Base-by-base conservation (phyloP, 2,888 invertebrate genomes). In the Macropis europaea region DNA sequence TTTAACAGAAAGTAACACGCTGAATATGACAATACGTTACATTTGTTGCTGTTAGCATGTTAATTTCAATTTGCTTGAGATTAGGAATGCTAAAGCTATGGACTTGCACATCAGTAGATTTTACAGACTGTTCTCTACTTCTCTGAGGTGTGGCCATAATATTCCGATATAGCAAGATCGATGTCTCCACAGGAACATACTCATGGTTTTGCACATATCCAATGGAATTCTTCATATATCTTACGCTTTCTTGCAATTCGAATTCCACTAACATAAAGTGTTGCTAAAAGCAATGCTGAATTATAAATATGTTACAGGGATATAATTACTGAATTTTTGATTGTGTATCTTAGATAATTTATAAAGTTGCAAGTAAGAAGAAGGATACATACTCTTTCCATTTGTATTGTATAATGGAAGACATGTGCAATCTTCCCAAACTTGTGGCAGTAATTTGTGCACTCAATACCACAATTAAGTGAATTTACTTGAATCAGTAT, bases 221-320 rank as follows among this genome's bases (percentile, higher is more conserved):
- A 78, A 94, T 92, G 2, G 90, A 89, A 42, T 88, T 83, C n/a
- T 95, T 88, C 0, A 94, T 90, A 26, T 92, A 91, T 13, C 91
- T 86, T 0, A 94, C 91, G 76, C 92, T 91, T 2, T 90, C 86
- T 80, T 91, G 90, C 9, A 92, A 90, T 2, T 90, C 89, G 89
- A 94, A 96, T 90, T 97, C 96, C 50, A 96, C 91, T 32, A 96
- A 90, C 88, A 96, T 93, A 85, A 95, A 96, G 88, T 95, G 93
- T 93, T 95, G 90, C 38, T 57, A 19, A 0, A 45, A 28, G 42
- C 0, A 19, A 34, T 9, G 28, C 30, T 13, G 2, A 0, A 13
- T 34, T 11, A 13, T 7, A 22, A n/a, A n/a, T 6, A 11, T 1
- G 34, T 48, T 50, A 15, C 26, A 40, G 17, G 43, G 15, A 24